Conservation (phyloP, 2,888 invertebrate genomes). For the Eilema griseolum region DNA sequence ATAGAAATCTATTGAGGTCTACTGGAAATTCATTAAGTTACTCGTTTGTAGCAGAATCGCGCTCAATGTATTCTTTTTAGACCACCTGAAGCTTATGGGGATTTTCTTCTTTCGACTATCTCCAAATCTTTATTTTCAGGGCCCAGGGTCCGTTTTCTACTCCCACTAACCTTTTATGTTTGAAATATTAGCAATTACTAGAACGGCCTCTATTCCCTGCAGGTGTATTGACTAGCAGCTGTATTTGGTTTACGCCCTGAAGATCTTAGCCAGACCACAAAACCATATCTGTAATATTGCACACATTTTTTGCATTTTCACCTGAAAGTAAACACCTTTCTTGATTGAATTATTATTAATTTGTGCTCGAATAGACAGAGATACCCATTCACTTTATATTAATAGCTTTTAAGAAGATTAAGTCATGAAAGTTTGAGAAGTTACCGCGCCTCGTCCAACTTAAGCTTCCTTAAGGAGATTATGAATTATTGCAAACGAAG, state of each 20-base stretch:
- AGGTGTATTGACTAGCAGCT: background rate
- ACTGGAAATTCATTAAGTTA: too few species aligned
- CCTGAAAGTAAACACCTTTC: background rate
- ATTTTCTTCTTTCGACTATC: too few species aligned
- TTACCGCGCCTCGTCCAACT: conserved; percentile 50
- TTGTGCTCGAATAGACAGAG: conserved; percentile 57
- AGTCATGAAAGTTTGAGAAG: conserved; percentile 63
- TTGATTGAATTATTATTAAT: conserved; percentile 45
- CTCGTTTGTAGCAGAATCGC: too few species aligned
- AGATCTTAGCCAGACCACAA: background rate
- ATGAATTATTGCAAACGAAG: conserved; percentile 62
- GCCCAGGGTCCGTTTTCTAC: background rate
- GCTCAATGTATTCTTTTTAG: too few species aligned
- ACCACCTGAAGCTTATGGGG: too few species aligned
- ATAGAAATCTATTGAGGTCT: too few species aligned
- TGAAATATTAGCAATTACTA: background rate
- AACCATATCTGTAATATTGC: too few species aligned
- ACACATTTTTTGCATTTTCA: background rate
- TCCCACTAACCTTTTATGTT: background rate
- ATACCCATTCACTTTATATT: conserved; percentile 57
- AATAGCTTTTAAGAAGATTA: conserved; percentile 68
- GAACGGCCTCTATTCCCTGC: background rate
- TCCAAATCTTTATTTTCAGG: too few species aligned
- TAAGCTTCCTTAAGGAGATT: conserved; percentile 58
- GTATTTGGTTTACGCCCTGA: background rate